Base-by-base conservation (phyloP, 2,888 invertebrate species). In the Actias luna region DNA sequence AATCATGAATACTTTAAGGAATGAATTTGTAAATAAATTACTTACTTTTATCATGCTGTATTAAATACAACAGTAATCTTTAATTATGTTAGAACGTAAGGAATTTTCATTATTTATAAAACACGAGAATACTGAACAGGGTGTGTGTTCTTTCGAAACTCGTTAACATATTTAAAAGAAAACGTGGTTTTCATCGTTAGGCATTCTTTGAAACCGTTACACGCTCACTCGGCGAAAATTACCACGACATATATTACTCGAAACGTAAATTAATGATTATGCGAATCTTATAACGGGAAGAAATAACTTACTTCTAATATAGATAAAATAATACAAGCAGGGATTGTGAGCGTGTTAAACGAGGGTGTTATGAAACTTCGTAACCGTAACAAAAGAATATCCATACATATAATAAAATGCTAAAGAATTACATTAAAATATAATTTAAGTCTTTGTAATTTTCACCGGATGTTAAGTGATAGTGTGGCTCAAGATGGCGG, bases 181-280 rank as follows among this genome's bases (percentile, higher is more conserved):
- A 58, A 64, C 63, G 63, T 61, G 67, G 65, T 63, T 61, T 61
- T 57, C 22, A 57, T 25, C 61, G 27, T 27, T 36, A 63, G 31
- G 61, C 46, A 46, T 55, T 25, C 67, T 63, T 31, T 67, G 63
- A 66, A 64, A 64, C 64, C 61, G 46, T 63, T 63, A 60, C 67
- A 58, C 27, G 59, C 63, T 58, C 58, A 57, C 42, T 58, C 18
- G 36, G 36, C 8, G 65, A 55, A 63, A 64, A 63, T 60, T 66
- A 58, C 36, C 60, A 61, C 46, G 62, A 22, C 63, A 64, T 71
- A 71, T 67, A 69, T 71, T 68, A 67, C 64, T 35, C 58, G 65
- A 69, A 63, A 66, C 63, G 64, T 42, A 59, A 66, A 71, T 74
- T 69, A 69, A 69, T 74, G 68, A 74, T 71, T 69, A 62, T 18